A percentile compares a stretch with the other conserved stretches of the same genome.
phyloP scores from a whole-genome alignment of 2,113 vertebrate species.

The Lepisosteus osseus region DNA sequence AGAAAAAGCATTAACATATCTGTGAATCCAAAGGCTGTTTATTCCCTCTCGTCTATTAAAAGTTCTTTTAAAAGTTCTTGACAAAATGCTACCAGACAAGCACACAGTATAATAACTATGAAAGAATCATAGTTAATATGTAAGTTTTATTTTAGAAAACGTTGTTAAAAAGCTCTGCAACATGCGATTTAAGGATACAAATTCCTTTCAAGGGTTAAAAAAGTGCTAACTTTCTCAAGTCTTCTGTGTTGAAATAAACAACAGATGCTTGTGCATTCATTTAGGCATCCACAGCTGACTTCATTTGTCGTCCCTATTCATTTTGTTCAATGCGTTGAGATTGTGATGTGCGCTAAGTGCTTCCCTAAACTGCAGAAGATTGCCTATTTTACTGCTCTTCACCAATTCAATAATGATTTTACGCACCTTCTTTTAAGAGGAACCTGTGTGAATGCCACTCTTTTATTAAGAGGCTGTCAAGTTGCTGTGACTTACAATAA shows the following conservation, averaged over 20 bases:
- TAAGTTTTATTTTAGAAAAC: too few species aligned
- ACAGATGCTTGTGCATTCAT: constrained; percentile 11
- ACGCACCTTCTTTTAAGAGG: neutral
- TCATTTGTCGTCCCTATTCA: constrained; percentile 2
- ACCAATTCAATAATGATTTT: constrained; percentile 7
- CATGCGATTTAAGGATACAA: neutral
- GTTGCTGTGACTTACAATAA: neutral
- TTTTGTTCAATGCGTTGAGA: neutral
- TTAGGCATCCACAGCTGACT: neutral
- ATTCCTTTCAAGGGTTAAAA: neutral
- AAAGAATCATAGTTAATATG: too few species aligned
- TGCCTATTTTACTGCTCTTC: neutral
- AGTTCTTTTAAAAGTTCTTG: too few species aligned
- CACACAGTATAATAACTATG: too few species aligned
- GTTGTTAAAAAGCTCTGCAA: neutral
- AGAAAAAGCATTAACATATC: too few species aligned
- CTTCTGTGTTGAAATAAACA: neutral
- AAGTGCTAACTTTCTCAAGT: neutral
- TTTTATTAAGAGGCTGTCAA: neutral
- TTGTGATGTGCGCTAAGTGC: neutral
- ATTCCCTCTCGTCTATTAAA: too few species aligned
- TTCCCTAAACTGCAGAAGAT: constrained; percentile 3
- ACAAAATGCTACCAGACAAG: too few species aligned
- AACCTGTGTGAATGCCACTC: constrained; percentile 3
- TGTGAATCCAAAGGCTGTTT: too few species aligned